Conservation (phyloP, 35 echinoderm and acorn worm genomes). For the Ophioderma brevispina region DNA sequence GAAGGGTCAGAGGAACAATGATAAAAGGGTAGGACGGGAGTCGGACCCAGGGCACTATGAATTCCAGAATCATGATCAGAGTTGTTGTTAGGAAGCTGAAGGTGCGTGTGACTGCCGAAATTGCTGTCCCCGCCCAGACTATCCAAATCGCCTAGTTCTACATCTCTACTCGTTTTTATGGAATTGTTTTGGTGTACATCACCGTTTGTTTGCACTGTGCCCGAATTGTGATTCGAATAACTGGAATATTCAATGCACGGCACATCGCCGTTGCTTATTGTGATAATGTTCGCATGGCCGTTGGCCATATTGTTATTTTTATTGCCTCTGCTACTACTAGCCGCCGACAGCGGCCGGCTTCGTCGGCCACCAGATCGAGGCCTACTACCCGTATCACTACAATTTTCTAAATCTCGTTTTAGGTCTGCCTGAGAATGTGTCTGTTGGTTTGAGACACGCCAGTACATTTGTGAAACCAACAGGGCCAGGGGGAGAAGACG, state of each 20-base stretch:
- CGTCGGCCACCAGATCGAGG: background rate
- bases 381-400: conserved; percentile 10
- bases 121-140: conserved; percentile 72
- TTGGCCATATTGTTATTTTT: background rate
- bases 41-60: conserved; percentile 88
- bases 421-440: conserved; percentile 76
- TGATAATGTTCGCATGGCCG: background rate
- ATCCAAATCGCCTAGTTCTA: conserved; percentile 58
- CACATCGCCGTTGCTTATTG: background rate
- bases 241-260: background rate
- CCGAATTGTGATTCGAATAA: background rate
- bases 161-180: background rate
- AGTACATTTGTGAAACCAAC: too few species aligned
- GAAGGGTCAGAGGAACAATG: conserved; percentile 44
- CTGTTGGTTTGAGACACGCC: background rate
- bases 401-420: conserved; percentile 22
- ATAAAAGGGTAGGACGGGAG: conserved; percentile 54
- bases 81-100: conserved; percentile 43
- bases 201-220: background rate
- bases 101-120: conserved; percentile 71
- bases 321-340: background rate
- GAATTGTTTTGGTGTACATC: background rate
- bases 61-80: conserved; percentile 89
- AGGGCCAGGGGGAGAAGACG: too few species aligned
- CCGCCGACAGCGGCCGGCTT: background rate